A percentile compares a stretch with the other conserved stretches of the same genome.
phyloP scores from a whole-genome alignment of 2,113 vertebrate genomes.

The Triplophysa siluroides region DNA sequence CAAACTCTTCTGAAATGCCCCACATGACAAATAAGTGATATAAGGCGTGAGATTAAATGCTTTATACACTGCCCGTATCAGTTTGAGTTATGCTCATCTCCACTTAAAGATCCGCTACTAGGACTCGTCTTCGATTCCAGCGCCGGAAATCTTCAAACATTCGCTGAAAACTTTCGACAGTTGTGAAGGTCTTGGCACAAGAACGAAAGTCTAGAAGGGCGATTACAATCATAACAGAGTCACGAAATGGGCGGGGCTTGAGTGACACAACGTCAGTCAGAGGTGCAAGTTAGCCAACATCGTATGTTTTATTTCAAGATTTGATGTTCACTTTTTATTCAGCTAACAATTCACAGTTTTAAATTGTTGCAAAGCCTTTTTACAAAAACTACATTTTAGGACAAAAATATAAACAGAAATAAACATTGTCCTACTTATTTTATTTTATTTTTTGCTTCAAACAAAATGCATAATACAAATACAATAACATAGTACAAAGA shows the following conservation, averaged over 20 bases:
- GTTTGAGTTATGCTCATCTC: neutral
- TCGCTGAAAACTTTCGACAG: constrained; percentile 23
- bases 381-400: too few species aligned
- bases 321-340: neutral
- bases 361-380: too few species aligned
- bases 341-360: too few species aligned
- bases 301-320: neutral
- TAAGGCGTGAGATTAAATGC: neutral
- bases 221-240: neutral
- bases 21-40: neutral
- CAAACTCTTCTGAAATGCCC: neutral
- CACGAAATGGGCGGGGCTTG: constrained; percentile 2
- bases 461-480: too few species aligned
- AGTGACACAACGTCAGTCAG: neutral
- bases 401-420: too few species aligned
- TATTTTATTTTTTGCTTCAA: too few species aligned
- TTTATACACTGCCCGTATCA: neutral
- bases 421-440: too few species aligned
- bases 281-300: too few species aligned
- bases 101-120: neutral
- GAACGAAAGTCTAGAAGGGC: neutral
- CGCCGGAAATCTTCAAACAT: neutral
- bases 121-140: neutral
- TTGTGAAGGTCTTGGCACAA: neutral
- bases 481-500: too few species aligned